Conservation (phyloP, 2,113 vertebrate species). For the Ammodytes marinus region DNA sequence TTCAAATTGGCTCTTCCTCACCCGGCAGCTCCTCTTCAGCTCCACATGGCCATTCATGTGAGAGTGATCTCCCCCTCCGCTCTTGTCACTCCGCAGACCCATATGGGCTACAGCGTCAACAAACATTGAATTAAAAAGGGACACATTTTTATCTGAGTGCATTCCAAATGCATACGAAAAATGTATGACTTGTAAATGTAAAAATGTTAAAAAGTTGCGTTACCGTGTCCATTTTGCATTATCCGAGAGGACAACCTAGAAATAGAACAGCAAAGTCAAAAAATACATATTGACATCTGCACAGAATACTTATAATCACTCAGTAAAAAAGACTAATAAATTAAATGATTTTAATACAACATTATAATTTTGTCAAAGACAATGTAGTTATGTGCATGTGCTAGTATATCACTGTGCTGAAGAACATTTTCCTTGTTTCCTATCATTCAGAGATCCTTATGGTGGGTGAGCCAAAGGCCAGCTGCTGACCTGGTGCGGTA, state of each 20-base stretch:
- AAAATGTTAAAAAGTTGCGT: constrained; percentile 57
- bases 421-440: background rate
- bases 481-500: constrained; percentile 91
- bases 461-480: background rate
- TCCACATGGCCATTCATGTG: constrained; percentile 97
- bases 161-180: background rate
- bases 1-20: constrained; percentile 97
- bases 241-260: constrained; percentile 94
- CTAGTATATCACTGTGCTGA: background rate
- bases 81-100: constrained; percentile 91
- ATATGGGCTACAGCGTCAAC: constrained; percentile 87
- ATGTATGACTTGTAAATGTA: background rate
- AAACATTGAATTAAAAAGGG: constrained; percentile 35
- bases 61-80: constrained; percentile 91
- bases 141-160: background rate
- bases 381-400: background rate
- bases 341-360: background rate
- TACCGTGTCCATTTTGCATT: constrained; percentile 95
- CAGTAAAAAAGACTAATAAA: background rate
- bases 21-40: constrained; percentile 95
- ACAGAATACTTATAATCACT: background rate
- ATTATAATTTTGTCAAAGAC: background rate
- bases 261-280: constrained; percentile 61
- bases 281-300: background rate
- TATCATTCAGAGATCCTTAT: background rate